Evolutionary conservation across 2,797 vertebrate genomes (phyloP).

Genomic region (Malacoctenus gilli): DNA sequence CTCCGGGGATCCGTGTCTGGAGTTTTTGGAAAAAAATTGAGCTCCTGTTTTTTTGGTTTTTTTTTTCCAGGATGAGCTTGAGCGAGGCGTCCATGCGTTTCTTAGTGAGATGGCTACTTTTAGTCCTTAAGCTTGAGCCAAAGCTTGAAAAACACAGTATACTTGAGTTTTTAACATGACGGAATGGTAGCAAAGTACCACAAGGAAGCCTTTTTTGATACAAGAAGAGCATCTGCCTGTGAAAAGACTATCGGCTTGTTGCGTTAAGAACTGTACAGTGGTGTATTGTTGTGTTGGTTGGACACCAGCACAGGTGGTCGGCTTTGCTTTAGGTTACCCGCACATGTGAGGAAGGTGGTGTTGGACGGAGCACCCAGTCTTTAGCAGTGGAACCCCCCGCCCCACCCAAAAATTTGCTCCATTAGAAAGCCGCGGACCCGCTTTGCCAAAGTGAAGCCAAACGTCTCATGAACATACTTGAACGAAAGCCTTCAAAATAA

Average conservation of each 20-base stretch:
- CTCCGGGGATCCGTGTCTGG: slow-evolving; percentile 62
- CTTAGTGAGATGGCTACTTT: slow-evolving; percentile 61
- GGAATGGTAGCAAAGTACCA: background rate
- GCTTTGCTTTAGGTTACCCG: slow-evolving; percentile 31
- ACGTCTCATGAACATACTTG: too few species aligned
- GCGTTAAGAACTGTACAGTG: slow-evolving; percentile 57
- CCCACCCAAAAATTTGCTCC: too few species aligned
- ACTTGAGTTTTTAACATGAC: background rate
- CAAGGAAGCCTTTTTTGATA: slow-evolving; percentile 16
- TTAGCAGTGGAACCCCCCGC: too few species aligned
- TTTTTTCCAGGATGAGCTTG: slow-evolving; percentile 23
- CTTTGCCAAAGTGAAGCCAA: too few species aligned
- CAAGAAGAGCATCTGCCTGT: slow-evolving; percentile 74
- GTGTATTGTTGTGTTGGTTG: slow-evolving; percentile 56
- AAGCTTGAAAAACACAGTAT: background rate
- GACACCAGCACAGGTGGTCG: slow-evolving; percentile 40
- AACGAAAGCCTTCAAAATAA: too few species aligned
- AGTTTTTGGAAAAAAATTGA: slow-evolving; percentile 75
- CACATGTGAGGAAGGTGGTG: too few species aligned
- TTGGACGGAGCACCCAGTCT: too few species aligned
- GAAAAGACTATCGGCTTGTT: slow-evolving; percentile 80
- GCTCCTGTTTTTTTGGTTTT: too few species aligned
- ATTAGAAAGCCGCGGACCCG: too few species aligned
- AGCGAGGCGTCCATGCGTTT: slow-evolving; percentile 30
- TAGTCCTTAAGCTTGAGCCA: slow-evolving; percentile 31